These are phyloP conservation scores for Psittacara wagleri DNA, from an alignment of 2,113 vertebrate genomes.

Conservation along the genomic window DNA sequence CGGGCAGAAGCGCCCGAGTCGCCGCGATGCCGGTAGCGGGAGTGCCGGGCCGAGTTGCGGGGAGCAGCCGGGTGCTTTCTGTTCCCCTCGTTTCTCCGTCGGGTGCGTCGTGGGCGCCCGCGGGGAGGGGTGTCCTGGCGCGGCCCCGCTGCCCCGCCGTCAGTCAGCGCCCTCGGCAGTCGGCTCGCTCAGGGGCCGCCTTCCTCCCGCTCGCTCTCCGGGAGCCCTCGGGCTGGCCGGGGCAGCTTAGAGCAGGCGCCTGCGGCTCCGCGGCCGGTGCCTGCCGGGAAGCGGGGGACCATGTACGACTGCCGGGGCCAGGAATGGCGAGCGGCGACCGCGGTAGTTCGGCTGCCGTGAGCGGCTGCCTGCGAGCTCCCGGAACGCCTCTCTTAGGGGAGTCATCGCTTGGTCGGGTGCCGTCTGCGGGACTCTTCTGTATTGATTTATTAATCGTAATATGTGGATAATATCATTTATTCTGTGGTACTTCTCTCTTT, in stretches of 20 bases:
- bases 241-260: neutral
- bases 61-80: neutral
- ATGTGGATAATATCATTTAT: slow-evolving; percentile 46
- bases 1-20: neutral
- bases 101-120: neutral
- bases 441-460: neutral
- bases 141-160: neutral
- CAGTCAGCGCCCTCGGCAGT: neutral
- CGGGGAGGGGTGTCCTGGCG: neutral
- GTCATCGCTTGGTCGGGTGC: neutral
- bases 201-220: neutral
- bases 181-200: too few relatives aligned
- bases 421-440: neutral
- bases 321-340: neutral
- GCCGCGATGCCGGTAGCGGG: neutral
- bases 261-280: neutral
- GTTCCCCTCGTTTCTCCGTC: neutral
- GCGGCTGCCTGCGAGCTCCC: neutral
- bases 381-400: neutral
- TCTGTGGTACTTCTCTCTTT: slow-evolving; percentile 59
- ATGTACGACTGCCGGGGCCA: neutral
- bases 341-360: neutral
- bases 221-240: neutral
- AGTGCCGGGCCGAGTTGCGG: neutral
- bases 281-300: neutral